Conservation (phyloP, 2,113 vertebrate genomes). For the Phalacrocorax carbo region DNA sequence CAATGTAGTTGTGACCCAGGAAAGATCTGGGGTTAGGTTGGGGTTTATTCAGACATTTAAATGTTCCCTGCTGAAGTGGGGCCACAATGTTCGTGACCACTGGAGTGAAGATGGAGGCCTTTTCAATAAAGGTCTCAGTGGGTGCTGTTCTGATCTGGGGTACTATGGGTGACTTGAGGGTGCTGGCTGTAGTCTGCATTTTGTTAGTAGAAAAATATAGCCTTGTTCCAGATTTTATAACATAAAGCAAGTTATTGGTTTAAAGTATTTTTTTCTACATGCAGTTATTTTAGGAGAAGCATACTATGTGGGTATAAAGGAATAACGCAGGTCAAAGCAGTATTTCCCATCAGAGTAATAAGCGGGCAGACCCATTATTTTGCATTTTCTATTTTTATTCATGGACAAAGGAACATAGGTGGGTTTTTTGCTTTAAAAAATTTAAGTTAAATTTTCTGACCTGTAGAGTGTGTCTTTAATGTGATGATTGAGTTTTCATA, state of each 20-base stretch:
- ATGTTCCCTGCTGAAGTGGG: background rate
- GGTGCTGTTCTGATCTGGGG: background rate
- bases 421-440: background rate
- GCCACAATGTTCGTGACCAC: fast-evolving
- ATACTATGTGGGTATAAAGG: background rate
- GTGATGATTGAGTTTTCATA: background rate
- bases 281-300: background rate
- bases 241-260: background rate
- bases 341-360: background rate
- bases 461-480: background rate
- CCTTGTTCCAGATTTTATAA: background rate
- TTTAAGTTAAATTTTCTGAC: background rate
- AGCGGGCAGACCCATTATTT: background rate
- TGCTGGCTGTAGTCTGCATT: background rate
- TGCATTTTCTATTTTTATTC: background rate
- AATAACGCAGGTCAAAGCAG: background rate
- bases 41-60: background rate
- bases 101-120: background rate
- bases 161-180: fast-evolving
- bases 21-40: background rate
- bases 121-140: background rate
- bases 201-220: background rate
- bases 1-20: background rate
- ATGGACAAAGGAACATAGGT: background rate
- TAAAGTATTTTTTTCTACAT: background rate